These are phyloP conservation scores for Corythornis cristatus DNA, from an alignment of 2,113 vertebrate species.

Conservation along the genomic window DNA sequence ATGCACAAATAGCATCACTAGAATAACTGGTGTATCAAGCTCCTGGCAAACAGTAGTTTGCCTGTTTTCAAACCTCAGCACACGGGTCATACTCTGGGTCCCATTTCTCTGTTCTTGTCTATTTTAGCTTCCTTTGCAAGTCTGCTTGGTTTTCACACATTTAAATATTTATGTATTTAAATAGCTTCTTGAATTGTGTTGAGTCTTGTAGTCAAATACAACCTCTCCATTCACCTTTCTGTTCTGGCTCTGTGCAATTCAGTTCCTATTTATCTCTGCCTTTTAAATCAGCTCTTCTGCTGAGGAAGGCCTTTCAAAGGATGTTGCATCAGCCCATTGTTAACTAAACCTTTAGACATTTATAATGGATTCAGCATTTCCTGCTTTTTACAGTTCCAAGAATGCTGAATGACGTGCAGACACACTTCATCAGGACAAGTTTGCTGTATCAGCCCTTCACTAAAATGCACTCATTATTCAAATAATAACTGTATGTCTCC, in stretches of 20 bases:
- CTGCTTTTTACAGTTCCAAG: slow-evolving; percentile 54
- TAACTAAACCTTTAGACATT: slow-evolving; percentile 64
- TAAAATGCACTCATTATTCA: slow-evolving; percentile 60
- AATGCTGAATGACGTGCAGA: slow-evolving; percentile 62
- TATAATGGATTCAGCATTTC: slow-evolving; percentile 67
- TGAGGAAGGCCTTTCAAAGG: slow-evolving; percentile 57
- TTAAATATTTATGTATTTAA: slow-evolving; percentile 61
- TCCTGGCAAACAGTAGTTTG: background rate
- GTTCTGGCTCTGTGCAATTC: background rate
- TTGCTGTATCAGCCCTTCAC: slow-evolving; percentile 68
- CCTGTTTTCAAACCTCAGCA: background rate
- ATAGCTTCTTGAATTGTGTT: slow-evolving; percentile 31
- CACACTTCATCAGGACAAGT: slow-evolving; percentile 60
- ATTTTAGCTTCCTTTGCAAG: background rate
- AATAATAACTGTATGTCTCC: slow-evolving; percentile 59
- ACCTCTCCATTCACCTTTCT: slow-evolving; percentile 41
- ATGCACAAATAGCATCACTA: background rate
- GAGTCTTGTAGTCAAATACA: slow-evolving; percentile 17
- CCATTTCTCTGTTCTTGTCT: background rate
- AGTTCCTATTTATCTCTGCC: slow-evolving; percentile 53
- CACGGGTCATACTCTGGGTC: background rate
- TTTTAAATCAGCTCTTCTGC: slow-evolving; percentile 58
- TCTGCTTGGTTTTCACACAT: background rate
- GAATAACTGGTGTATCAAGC: background rate
- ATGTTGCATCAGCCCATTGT: slow-evolving; percentile 66